A percentile compares a stretch with the other conserved stretches of the same genome.
These are phyloP conservation scores for Ochropacha duplaris DNA, from an alignment of 2,888 invertebrate species.

Conservation along the genomic window DNA sequence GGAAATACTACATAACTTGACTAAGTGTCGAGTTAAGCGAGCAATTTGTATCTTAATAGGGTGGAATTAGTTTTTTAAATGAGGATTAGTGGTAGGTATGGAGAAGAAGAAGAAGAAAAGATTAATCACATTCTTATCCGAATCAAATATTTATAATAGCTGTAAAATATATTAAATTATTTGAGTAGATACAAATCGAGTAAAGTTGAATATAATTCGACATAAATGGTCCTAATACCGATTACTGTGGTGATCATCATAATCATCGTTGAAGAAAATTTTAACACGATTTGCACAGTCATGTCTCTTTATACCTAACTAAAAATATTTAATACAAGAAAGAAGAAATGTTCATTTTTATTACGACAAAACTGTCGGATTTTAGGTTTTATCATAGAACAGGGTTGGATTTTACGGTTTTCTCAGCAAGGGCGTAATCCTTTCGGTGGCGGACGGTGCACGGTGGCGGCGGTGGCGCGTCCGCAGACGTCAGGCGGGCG, in stretches of 20 bases:
- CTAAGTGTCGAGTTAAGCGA: constrained; percentile 45
- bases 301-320: neutral
- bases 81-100: neutral
- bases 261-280: no score
- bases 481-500: constrained; percentile 38
- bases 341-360: neutral
- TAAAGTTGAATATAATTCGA: no score
- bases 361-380: constrained; percentile 24
- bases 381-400: constrained; percentile 28
- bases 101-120: no score
- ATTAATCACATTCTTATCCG: no score
- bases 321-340: neutral
- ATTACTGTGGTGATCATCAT: no score
- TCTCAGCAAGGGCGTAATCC: constrained; percentile 29
- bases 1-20: constrained; percentile 45
- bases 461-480: constrained; percentile 24
- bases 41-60: constrained; percentile 51
- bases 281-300: neutral
- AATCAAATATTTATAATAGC: no score
- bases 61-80: constrained; percentile 39
- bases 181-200: no score
- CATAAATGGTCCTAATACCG: no score
- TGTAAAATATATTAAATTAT: no score
- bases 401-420: constrained; percentile 32
- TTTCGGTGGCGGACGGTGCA: constrained; percentile 17